Evolutionary conservation across 1,140 invertebrate genomes (phyloP), one percentile per base, ranked within the genome.

Genomic region (Caenorhabditis tropicalis): DNA sequence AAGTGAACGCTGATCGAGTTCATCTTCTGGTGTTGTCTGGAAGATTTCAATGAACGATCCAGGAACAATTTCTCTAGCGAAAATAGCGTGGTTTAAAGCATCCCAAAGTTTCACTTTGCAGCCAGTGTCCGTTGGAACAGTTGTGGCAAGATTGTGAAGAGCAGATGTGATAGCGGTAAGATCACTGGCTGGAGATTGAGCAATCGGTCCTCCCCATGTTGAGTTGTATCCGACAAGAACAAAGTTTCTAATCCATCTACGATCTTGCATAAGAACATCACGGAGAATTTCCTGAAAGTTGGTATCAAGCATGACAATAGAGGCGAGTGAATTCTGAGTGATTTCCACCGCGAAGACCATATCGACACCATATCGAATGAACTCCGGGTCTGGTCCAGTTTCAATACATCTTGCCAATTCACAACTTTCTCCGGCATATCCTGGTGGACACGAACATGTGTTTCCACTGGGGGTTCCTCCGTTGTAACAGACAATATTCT

Each of bases 331-430:
- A 19, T 84, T 31, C 5, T 31, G n/a, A 15, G 87, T 88, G 12
- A 87, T 33, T 58, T 88, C 87, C 36, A 88, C 81, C n/a, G 87
- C 53, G 60, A 88, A 88, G 51, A 85, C 48, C 85, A 87, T 87
- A 27, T 86, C 60, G 16, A 84, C 81, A 9, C 24, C 21, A n/a
- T 86, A 56, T 2, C 51, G 70, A 9, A 51, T 43, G 56, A 81
- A 86, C n/a, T 65, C 80, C 10, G 81, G 84, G 29, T 79, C 24
- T 36, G 58, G 65, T n/a, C 85, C 82, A 12, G 48, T 53, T 31
- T 79, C 39, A 43, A 60, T 46, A 46, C 85, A 87, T 49, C 49
- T 46, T 74, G 24, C 48, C 33, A 81, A 24, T 9, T 85, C 80
- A 24, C 83, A 87, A 49, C 60, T 86, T 7, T 56, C 24, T 39